A percentile compares a stretch with the other conserved stretches of the same genome.
Evolutionary conservation across 2,888 invertebrate species (phyloP).

Genomic region (Rhodophaea formosa): DNA sequence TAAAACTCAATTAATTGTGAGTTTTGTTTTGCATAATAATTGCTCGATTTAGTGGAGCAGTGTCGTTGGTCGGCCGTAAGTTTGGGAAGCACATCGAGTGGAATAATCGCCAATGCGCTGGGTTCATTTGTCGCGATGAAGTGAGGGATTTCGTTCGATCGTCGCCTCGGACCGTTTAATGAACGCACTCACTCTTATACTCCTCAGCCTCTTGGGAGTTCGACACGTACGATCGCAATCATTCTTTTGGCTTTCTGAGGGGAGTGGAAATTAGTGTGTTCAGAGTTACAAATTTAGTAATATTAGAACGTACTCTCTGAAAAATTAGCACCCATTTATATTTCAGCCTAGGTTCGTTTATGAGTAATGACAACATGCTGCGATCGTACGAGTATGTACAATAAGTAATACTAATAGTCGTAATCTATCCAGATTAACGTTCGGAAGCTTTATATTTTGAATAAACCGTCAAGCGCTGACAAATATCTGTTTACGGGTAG

Average conservation of each 20-base stretch:
- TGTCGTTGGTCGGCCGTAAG: slow-evolving; percentile 44
- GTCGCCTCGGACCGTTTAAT: slow-evolving; percentile 40
- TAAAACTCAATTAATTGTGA: slow-evolving; percentile 59
- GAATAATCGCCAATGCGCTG: slow-evolving; percentile 51
- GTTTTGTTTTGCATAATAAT: slow-evolving; percentile 68
- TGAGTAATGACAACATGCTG: neutral
- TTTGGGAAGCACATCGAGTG: slow-evolving; percentile 50
- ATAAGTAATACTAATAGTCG: neutral
- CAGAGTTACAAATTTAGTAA: slow-evolving; percentile 5
- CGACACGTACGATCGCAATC: slow-evolving; percentile 32
- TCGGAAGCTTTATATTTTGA: neutral
- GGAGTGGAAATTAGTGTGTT: slow-evolving; percentile 5
- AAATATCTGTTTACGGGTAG: neutral
- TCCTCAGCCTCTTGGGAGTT: slow-evolving; percentile 34
- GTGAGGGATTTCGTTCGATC: slow-evolving; percentile 33
- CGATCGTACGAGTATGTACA: neutral
- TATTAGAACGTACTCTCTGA: neutral
- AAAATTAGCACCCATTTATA: neutral
- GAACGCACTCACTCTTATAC: slow-evolving; percentile 36
- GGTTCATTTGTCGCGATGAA: slow-evolving; percentile 47
- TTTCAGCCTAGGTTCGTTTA: neutral
- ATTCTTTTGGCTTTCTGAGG: slow-evolving; percentile 24
- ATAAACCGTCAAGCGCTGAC: neutral
- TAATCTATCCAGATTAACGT: neutral
- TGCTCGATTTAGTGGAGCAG: slow-evolving; percentile 43